Evolutionary conservation across 1,140 invertebrate genomes (phyloP).

Genomic region (Drosophila navojoa): DNA sequence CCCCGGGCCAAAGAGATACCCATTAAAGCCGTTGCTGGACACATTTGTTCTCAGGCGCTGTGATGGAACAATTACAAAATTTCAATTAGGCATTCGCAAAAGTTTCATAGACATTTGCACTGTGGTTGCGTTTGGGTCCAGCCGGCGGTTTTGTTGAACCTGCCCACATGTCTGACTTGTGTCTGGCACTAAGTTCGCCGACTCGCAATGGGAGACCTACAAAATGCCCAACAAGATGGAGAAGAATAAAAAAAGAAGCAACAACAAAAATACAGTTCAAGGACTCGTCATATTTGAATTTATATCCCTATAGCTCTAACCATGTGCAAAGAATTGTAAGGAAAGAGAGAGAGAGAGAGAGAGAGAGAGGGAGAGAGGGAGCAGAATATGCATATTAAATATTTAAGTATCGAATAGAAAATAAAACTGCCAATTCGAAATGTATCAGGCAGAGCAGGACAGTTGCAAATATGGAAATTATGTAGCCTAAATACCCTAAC

Average conservation of each 20-base stretch:
- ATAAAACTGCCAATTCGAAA: conserved; percentile 67
- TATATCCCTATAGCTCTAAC: conserved; percentile 16
- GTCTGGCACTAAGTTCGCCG: conserved; percentile 26
- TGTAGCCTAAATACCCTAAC: background rate
- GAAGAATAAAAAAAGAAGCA: too few species aligned
- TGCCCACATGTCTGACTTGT: conserved; percentile 11
- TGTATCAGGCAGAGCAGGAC: conserved; percentile 13
- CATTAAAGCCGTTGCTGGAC: background rate
- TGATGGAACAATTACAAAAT: conserved; percentile 8
- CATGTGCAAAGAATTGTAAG: conserved; percentile 34
- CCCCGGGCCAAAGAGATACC: background rate
- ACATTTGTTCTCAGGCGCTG: too few species aligned
- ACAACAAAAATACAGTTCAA: conserved; percentile 12
- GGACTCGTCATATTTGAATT: conserved; percentile 6
- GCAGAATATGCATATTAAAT: conserved; percentile 54
- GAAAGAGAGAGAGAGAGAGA: too few species aligned
- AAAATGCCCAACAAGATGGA: background rate
- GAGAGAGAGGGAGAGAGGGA: too few species aligned
- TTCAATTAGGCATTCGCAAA: conserved; percentile 30
- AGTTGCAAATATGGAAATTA: background rate
- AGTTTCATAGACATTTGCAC: conserved; percentile 30
- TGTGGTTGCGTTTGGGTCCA: conserved; percentile 4
- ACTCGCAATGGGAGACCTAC: conserved; percentile 10
- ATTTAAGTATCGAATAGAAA: conserved; percentile 61
- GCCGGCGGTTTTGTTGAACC: background rate